Conservation (phyloP, 2,113 vertebrate species). For the Climacteris rufus region DNA sequence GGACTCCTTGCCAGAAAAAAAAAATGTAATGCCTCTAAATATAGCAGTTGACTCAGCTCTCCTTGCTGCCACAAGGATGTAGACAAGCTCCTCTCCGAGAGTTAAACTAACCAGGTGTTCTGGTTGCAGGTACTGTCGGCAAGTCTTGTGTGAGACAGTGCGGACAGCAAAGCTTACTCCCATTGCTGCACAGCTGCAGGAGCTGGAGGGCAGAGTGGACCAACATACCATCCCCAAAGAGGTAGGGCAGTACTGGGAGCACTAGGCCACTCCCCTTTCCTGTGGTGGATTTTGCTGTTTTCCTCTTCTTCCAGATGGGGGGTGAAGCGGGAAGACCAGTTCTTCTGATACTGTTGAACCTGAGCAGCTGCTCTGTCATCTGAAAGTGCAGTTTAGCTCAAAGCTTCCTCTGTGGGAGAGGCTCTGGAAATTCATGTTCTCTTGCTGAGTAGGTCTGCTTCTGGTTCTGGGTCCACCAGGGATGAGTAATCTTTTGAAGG, state of each 20-base stretch:
- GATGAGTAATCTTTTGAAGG: background rate
- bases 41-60: background rate
- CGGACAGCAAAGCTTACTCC: constrained; percentile 91
- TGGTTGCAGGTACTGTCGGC: constrained; percentile 86
- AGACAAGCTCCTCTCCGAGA: background rate
- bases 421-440: background rate
- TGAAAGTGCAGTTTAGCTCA: background rate
- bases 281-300: background rate
- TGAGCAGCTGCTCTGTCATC: background rate
- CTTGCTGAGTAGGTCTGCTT: background rate
- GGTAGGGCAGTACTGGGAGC: constrained; percentile 69
- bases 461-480: background rate
- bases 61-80: background rate
- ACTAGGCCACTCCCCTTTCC: background rate
- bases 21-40: background rate
- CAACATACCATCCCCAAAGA: constrained; percentile 91
- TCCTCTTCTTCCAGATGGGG: background rate
- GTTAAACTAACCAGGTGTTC: background rate
- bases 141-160: constrained; percentile 91
- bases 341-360: background rate
- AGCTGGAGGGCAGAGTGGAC: constrained; percentile 89
- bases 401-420: background rate
- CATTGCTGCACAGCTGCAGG: constrained; percentile 88
- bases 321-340: background rate
- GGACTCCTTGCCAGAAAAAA: background rate